Conservation (phyloP, 2,113 vertebrate genomes). For the Plecturocebus donacophilus region DNA sequence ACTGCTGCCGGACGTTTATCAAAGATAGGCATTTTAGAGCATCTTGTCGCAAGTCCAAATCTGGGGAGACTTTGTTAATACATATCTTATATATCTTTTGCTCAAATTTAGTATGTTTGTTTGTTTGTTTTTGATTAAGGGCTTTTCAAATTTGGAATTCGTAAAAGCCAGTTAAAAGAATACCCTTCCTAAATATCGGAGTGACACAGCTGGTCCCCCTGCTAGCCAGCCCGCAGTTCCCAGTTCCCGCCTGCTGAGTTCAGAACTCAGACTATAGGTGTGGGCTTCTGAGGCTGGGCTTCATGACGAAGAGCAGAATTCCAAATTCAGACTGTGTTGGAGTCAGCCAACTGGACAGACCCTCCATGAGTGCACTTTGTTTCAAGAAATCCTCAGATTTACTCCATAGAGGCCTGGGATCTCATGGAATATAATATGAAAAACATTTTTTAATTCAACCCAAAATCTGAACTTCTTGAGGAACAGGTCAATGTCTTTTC, state of each 20-base stretch:
- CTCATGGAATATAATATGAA: conserved; percentile 3
- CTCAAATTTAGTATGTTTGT: not conserved
- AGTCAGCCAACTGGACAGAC: not conserved
- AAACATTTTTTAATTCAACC: not conserved
- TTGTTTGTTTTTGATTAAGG: not conserved
- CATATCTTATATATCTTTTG: not conserved
- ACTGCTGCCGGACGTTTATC: not conserved
- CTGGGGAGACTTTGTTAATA: not conserved
- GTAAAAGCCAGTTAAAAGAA: conserved; percentile 1
- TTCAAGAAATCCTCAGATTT: not conserved
- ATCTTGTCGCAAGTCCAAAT: not conserved
- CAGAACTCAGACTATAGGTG: not conserved
- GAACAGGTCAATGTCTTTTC: not conserved
- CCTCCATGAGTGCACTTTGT: not conserved
- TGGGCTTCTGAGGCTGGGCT: not conserved
- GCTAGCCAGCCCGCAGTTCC: rapidly evolving
- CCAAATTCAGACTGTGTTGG: not conserved
- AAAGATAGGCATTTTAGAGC: not conserved
- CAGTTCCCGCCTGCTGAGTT: not conserved
- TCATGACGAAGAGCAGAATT: not conserved
- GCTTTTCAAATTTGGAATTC: conserved; percentile 48
- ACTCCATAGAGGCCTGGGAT: not conserved
- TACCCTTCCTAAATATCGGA: not conserved
- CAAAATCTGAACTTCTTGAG: not conserved
- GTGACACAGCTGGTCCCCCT: not conserved